Conservation (phyloP, 2,888 invertebrate genomes). For the Cephus nigrinus region DNA sequence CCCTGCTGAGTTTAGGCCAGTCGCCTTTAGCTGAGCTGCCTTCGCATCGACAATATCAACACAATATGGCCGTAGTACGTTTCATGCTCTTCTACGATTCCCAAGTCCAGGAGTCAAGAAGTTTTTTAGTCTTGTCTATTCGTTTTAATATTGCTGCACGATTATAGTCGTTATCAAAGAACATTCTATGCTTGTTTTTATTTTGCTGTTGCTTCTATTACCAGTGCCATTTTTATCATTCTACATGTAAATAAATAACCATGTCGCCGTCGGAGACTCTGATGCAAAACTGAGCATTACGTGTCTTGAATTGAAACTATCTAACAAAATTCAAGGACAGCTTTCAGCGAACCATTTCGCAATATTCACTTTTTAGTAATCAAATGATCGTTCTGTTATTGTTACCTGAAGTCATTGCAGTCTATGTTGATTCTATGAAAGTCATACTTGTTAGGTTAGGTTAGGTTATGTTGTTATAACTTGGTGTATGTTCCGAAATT, state of each 20-base stretch:
- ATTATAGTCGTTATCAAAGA: neutral
- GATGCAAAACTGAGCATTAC: neutral
- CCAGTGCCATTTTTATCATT: neutral
- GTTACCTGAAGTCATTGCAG: neutral
- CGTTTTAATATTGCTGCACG: neutral
- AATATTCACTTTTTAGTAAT: conserved; percentile 10
- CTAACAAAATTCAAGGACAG: neutral
- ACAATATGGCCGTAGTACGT: conserved; percentile 19
- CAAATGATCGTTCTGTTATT: neutral
- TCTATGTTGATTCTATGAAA: neutral
- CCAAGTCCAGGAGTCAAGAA: neutral
- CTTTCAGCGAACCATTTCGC: neutral
- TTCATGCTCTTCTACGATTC: neutral
- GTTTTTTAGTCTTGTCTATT: neutral
- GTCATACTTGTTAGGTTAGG: neutral
- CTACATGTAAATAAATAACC: neutral
- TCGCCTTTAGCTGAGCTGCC: conserved; percentile 21
- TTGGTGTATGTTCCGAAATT: neutral
- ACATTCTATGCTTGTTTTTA: neutral
- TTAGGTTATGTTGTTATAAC: neutral
- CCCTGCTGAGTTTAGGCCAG: conserved; percentile 33
- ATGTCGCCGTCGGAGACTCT: neutral
- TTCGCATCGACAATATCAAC: conserved; percentile 17
- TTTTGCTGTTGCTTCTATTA: neutral
- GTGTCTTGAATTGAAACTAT: neutral